phyloP scores from a whole-genome alignment of 2,888 invertebrate species.

The Abscondita cerata region DNA sequence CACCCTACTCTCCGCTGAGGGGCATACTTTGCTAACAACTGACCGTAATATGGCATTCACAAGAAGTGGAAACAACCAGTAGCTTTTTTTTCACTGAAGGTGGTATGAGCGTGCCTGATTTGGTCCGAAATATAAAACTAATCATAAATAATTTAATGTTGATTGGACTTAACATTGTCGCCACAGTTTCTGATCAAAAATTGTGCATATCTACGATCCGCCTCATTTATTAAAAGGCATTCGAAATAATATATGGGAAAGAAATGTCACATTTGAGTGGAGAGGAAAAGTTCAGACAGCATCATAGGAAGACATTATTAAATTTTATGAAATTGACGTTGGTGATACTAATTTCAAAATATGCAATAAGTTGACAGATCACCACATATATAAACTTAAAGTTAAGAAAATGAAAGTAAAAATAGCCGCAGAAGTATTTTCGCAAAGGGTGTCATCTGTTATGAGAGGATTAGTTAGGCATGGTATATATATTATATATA shows the following conservation, averaged over 20 bases:
- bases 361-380: neutral
- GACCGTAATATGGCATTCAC: too few relatives aligned
- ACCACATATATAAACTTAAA: neutral
- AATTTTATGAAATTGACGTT: neutral
- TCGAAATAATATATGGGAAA: neutral
- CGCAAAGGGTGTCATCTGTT: neutral
- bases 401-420: constrained; percentile 5
- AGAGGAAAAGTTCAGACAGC: neutral
- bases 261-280: neutral
- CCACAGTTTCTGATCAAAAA: constrained; percentile 11
- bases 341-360: neutral
- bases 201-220: constrained; percentile 25
- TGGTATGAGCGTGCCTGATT: constrained; percentile 3
- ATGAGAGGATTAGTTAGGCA: neutral
- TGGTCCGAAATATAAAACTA: neutral
- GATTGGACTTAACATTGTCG: neutral
- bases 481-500: neutral
- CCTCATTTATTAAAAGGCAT: constrained; percentile 30
- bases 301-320: neutral
- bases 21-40: too few relatives aligned
- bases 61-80: constrained; percentile 33
- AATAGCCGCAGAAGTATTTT: neutral
- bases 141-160: neutral
- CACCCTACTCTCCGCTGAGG: too few relatives aligned
- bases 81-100: constrained; percentile 15